Percentiles rank a stretch among this genome's conserved stretches.
Conservation (phyloP, 2,797 vertebrate species). For the Eidolon dupreanum region DNA sequence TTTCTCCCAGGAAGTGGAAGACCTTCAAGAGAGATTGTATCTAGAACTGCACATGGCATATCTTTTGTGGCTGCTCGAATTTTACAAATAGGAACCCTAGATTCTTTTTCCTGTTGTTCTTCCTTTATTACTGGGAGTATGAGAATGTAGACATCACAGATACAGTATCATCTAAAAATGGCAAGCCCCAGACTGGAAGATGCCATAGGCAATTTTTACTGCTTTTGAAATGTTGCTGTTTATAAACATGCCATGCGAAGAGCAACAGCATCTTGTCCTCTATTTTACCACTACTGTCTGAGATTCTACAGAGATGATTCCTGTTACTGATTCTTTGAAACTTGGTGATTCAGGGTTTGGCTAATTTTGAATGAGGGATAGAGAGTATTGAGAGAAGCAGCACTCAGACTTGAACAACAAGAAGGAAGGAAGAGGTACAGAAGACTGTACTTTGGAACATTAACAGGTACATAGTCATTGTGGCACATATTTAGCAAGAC, state of each 20-base stretch:
- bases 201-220: conserved; percentile 26
- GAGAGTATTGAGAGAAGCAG: neutral
- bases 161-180: neutral
- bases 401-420: neutral
- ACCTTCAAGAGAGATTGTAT: neutral
- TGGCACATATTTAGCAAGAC: neutral
- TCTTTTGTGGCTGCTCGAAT: neutral
- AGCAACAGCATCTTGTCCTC: neutral
- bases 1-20: conserved; percentile 36
- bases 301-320: neutral
- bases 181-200: conserved; percentile 7
- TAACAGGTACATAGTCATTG: neutral
- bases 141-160: conserved; percentile 23
- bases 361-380: neutral
- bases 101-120: conserved; percentile 27
- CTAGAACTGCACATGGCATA: neutral
- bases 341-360: neutral
- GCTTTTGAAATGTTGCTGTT: conserved; percentile 41
- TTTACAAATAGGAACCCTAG: neutral
- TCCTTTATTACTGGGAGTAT: conserved; percentile 7
- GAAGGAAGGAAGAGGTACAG: neutral
- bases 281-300: neutral
- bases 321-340: neutral
- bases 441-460: neutral
- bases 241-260: neutral